Base-by-base conservation (phyloP, 2,797 vertebrate species). In the Urophycis tenuis region DNA sequence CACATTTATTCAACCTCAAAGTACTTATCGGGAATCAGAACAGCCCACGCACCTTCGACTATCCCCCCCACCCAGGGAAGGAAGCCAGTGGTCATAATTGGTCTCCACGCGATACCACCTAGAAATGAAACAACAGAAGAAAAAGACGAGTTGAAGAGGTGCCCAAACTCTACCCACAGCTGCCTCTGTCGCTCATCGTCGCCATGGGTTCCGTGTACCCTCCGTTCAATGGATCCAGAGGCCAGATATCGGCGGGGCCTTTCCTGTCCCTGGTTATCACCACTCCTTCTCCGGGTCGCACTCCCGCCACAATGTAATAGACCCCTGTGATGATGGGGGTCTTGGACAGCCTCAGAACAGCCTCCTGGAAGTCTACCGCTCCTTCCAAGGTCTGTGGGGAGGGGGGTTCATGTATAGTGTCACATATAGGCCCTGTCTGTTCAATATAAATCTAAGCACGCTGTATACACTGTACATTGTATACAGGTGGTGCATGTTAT, bases 31-130 rank as follows among this genome's bases (percentile, higher is more conserved):
- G 60, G 2, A 71, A 75, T 45, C 36, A 77, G 31, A 60, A 49
- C n/a, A 79, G 76, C 74, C 74, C 31, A 31, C 76, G 83, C 85
- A 96, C 97, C 95, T 95, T 75, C 95, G 91, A 74, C 93, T 9
- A 29, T 67, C 87, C 31, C 97, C 96, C 25, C 0, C 71, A 76
- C 91, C 79, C 4, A 95, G 95, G 15, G 91, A 82, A 1, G 94
- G 91, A 33, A 87, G 93, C 97, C 97, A 99, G 64, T 98, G 97
- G 85, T 99, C 97, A 75, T 92, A 96, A 84, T 99, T 99, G 0
- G 96, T 97, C 90, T 99, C 95, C 33, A 99, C 95, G 85, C 90
- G 93, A 91, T 90, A 99, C 97, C 97, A 99, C 81, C 97, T 98
- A 32, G 6, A 81, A 81, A 11, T 88, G 22, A 1, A 64, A 72